phyloP scores from a whole-genome alignment of 2,888 invertebrate genomes.

The Bimastos eiseni region DNA sequence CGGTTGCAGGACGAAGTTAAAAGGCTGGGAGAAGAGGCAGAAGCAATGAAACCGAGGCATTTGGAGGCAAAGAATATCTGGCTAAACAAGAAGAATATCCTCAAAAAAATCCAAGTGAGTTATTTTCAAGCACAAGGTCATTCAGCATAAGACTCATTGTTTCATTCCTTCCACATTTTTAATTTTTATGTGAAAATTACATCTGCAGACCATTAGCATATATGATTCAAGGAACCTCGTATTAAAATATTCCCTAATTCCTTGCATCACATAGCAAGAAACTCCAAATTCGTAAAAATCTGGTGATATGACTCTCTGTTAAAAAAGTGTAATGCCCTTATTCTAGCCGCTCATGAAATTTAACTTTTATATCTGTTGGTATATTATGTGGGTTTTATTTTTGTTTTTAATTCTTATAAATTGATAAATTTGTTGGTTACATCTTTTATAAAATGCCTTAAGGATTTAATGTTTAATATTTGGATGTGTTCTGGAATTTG shows the following conservation, averaged over 20 bases:
- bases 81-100: not conserved
- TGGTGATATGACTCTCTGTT: too few relatives aligned
- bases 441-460: not conserved
- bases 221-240: too few relatives aligned
- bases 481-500: not conserved
- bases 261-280: too few relatives aligned
- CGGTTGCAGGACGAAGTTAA: slow-evolving; percentile 48
- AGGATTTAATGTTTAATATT: not conserved
- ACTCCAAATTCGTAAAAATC: too few relatives aligned
- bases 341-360: too few relatives aligned
- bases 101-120: not conserved
- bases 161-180: too few relatives aligned
- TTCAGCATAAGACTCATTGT: too few relatives aligned
- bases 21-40: slow-evolving; percentile 48
- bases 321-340: too few relatives aligned
- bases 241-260: too few relatives aligned
- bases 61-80: not conserved
- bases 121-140: not conserved
- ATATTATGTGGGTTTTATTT: not conserved
- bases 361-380: too few relatives aligned
- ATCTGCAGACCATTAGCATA: too few relatives aligned
- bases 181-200: too few relatives aligned
- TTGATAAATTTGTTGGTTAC: not conserved
- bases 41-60: slow-evolving; percentile 48
- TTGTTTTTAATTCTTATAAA: not conserved